Percentiles rank a stretch among this genome's conserved stretches.
phyloP scores from a whole-genome alignment of 2,797 vertebrate species.

The Ptychobarbus kaznakovi region DNA sequence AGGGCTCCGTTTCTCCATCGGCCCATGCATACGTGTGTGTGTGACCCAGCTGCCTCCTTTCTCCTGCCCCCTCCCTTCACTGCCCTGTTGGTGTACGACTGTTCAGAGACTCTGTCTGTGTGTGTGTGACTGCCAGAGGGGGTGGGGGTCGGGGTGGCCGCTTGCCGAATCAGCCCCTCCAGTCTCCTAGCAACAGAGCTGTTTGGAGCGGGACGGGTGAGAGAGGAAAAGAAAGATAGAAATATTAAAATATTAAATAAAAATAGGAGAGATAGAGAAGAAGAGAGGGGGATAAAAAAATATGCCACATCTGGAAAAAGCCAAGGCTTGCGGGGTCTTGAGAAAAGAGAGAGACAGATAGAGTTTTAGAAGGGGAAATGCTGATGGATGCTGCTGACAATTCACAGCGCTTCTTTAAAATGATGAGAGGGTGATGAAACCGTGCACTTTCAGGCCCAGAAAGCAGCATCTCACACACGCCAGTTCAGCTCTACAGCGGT shows the following conservation, averaged over 20 bases:
- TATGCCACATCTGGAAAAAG: conserved; percentile 73
- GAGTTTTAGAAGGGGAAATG: conserved; percentile 68
- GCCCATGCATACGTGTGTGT: conserved; percentile 77
- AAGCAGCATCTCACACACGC: conserved; percentile 72
- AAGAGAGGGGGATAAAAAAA: conserved; percentile 75
- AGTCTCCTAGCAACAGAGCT: conserved; percentile 88
- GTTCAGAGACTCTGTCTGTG: conserved; percentile 42
- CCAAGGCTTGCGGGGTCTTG: conserved; percentile 78
- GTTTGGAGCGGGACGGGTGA: conserved; percentile 83
- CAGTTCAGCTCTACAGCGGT: conserved; percentile 54
- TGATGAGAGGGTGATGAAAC: conserved; percentile 72
- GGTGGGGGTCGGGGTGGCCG: conserved; percentile 71
- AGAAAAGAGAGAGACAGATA: conserved; percentile 49
- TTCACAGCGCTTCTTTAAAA: conserved; percentile 75
- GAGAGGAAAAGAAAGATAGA: conserved; percentile 59
- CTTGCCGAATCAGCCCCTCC: conserved; percentile 81
- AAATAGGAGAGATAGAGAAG: conserved; percentile 70
- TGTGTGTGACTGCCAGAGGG: conserved; percentile 75
- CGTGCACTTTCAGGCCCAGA: conserved; percentile 71
- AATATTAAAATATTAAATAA: too few relatives aligned
- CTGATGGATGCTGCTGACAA: conserved; percentile 77
- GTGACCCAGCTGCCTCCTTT: conserved; percentile 79
- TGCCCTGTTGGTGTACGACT: conserved; percentile 57
- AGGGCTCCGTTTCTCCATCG: conserved; percentile 65
- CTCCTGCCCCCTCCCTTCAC: conserved; percentile 55